Evolutionary conservation across 2,888 invertebrate genomes (phyloP), one percentile per base, ranked within the genome.

Genomic region (Pammene aurita): DNA sequence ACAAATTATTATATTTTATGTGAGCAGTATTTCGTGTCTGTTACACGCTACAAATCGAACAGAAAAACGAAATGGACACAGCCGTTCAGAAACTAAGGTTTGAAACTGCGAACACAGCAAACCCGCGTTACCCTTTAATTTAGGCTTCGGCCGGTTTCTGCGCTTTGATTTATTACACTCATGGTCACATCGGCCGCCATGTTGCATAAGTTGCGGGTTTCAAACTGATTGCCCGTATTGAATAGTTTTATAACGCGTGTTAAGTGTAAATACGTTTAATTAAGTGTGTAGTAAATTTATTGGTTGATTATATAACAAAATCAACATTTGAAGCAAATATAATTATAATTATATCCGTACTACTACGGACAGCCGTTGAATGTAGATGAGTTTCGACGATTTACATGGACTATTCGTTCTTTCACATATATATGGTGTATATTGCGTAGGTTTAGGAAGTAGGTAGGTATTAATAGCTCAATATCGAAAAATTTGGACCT

Each of bases 101-200:
- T 58, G 35, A 64, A 64, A 58, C 44, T 64, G 68, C 63, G 52
- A 57, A 46, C 57, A 44, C 63, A 48, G 63, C 52, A 55, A 62
- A 54, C 64, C 65, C 64, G 14, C 52, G 50, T 57, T 61, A 58
- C 69, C 69, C 69, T 54, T 54, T 69, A 69, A 69, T 69, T 65
- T 60, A 60, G 63, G 67, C 63, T 50, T 38, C 63, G 41, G 55
- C 14, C 34, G 66, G 58, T 57, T 35, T 38, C 38, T 38, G 60
- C 58, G 63, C 38, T 48, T 68, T 65, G 69, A 69, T 69, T 69
- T 69, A 69, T 69, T 69, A 60, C 69, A 65, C 69, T 65, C 64
- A 69, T 69, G 65, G 68, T 44, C 57, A 44, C 42, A 65, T 69
- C 58, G 65, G n/a, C 61, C 41, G 48, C 57, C 61, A 62, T 58